Percentiles rank a stretch among this genome's conserved stretches.
Conservation (phyloP, 2,797 vertebrate species). For the Sebastes matsubarae region DNA sequence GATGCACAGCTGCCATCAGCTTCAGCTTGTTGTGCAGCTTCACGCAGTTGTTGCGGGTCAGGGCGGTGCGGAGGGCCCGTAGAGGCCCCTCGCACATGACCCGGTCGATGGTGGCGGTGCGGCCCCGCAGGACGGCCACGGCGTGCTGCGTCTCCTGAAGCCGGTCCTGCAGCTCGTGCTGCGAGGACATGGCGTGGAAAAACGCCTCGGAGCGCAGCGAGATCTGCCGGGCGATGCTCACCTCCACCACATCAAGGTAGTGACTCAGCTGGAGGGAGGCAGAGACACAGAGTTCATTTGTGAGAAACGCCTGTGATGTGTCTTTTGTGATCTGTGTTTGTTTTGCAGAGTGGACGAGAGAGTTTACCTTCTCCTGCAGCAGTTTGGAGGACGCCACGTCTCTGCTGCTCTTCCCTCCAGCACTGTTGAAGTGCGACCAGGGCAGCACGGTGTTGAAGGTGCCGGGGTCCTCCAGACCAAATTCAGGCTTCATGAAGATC, state of each 20-base stretch:
- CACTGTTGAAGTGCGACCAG: conserved; percentile 96
- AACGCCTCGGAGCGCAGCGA: conserved; percentile 98
- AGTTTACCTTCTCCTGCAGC: conserved; percentile 95
- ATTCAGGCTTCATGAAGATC: conserved; percentile 99
- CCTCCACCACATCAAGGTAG: conserved; percentile 98
- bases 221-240: conserved; percentile 98
- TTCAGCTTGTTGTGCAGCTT: conserved; percentile 95
- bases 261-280: conserved; percentile 88
- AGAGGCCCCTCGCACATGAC: conserved; percentile 94
- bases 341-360: not conserved
- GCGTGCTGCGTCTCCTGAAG: conserved; percentile 92
- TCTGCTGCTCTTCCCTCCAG: conserved; percentile 89
- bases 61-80: conserved; percentile 86
- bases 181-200: conserved; percentile 99
- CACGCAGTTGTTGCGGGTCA: conserved; percentile 92
- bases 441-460: conserved; percentile 96
- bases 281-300: not conserved
- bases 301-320: no score
- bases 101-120: conserved; percentile 90
- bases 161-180: conserved; percentile 97
- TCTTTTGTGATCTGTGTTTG: not conserved
- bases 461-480: conserved; percentile 94
- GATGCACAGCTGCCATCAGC: conserved; percentile 97
- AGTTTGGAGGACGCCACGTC: conserved; percentile 94
- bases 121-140: conserved; percentile 90